A percentile compares a stretch with the other conserved stretches of the same genome.
These are phyloP conservation scores for Oopsacas minuta DNA, from an alignment of 37 sponge, comb jelly and placozoan species.

Conservation along the genomic window DNA sequence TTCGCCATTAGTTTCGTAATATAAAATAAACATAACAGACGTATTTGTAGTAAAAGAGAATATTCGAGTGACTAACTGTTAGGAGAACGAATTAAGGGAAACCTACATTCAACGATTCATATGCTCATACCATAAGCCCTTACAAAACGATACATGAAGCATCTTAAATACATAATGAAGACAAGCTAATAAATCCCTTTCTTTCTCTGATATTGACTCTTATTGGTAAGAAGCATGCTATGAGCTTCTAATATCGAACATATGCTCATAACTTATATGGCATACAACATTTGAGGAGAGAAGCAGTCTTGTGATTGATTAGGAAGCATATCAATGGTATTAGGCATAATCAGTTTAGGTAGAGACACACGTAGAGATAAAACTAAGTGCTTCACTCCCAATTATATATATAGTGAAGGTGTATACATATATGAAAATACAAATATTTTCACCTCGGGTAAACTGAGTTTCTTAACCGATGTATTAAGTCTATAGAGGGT, in stretches of 20 bases:
- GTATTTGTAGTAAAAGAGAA: too few species aligned
- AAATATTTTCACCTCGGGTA: too few species aligned
- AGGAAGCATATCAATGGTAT: too few species aligned
- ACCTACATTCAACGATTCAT: background rate
- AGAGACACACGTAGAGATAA: too few species aligned
- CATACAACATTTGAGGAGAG: background rate
- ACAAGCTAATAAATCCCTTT: background rate
- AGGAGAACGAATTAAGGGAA: background rate
- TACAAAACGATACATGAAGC: background rate
- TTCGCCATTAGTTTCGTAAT: background rate
- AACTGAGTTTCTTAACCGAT: too few species aligned
- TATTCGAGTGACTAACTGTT: background rate
- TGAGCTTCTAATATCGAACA: background rate
- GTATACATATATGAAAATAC: too few species aligned
- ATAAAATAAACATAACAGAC: too few species aligned
- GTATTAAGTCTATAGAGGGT: too few species aligned
- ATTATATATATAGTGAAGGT: too few species aligned
- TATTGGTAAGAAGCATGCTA: background rate
- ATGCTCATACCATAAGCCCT: background rate
- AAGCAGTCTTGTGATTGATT: too few species aligned
- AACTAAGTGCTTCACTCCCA: too few species aligned
- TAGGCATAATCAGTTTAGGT: too few species aligned
- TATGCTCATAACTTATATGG: background rate
- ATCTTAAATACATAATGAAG: background rate
- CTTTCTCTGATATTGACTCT: conserved; percentile 1